Evolutionary conservation across 2,113 vertebrate genomes (phyloP), one percentile per base, ranked within the genome.

Genomic region (Oplegnathus fasciatus): DNA sequence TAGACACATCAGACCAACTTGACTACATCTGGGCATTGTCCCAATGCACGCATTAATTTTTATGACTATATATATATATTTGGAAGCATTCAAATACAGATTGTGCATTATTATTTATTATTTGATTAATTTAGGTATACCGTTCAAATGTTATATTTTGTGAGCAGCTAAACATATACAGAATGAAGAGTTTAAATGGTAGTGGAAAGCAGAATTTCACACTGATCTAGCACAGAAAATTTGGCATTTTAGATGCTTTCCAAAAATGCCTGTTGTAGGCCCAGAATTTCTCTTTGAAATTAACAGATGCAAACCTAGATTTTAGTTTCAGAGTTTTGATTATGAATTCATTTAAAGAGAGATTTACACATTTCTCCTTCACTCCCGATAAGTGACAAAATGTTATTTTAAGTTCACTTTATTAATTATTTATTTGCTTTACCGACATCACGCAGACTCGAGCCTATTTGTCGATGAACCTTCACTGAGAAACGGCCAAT

Each of bases 381-480:
- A 66, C 9, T 6, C 0, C 10, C 9, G 17, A 18, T 50, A 57
- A 67, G 10, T 42, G 10, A 74, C 80, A 52, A 42, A 48, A 26
- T 52, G 46, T 6, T 52, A 76, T 64, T 71, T 70, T 34, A 68
- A 42, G 4, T 22, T 66, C 8, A 0, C 26, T 58, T 71, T 32
- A 22, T 68, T 72, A 28, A 61, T 69, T 28, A 10, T 79, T 64
- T 67, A n/a, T 70, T 84, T 44, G n/a, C 30, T 62, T 10, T 6
- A 28, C 54, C 30, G 10, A 24, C 82, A 24, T 80, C 76, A 64
- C 61, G 64, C 32, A 48, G 44, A 78, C 72, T 62, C 70, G 14
- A 85, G 74, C 52, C 58, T 67, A 78, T 75, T 88, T 87, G 77
- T 88, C 75, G 62, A 46, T 83, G 86, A 78, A 68, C n/a, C 66